Base-by-base conservation (phyloP, 2,888 invertebrate genomes). In the Melipona beecheii region DNA sequence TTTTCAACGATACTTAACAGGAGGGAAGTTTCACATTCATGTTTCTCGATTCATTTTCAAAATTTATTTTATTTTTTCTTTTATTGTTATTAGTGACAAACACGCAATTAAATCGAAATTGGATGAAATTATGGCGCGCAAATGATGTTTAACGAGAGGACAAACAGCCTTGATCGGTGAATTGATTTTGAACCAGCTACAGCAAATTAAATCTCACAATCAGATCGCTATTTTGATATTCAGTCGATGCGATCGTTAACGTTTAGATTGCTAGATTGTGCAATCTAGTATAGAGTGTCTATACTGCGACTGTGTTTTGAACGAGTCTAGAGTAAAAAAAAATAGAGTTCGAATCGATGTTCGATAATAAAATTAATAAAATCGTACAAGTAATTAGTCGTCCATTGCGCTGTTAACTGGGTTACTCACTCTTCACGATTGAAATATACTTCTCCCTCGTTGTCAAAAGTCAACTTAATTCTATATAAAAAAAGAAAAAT, bases 201-300 rank as follows among this genome's bases (percentile, higher is more conserved):
- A 73, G 52, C 36, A 11, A 50, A 11, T 36, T 82, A 56, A 72
- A 64, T 49, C 56, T 49, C 54, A 58, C 36, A 11, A 58, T 81
- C 24, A 60, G 50, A 60, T 75, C 58, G 68, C 31, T 19, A 43
- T 36, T 58, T 24, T n/a, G n/a, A 62, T 54, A 69, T 69, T 43
- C 49, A 73, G 43, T 31, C 0, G 17, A 24, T 21, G 58, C 52
- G 31, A 78, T 56, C 58, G 69, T 74, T 50, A 58, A 36, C 19
- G 19, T 17, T 74, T 74, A 69, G 77, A 82, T 79, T 60, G 79
- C 75, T 68, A 17, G 54, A 49, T 49, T 0, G 65, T 70, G 78
- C 86, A 68, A 76, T 82, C 81, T 85, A 78, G 73, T 64, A 2
- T 78, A 87, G 75, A 73, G 43, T 54, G 24, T 81, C 69, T 24